Percentiles rank a stretch among this genome's conserved stretches.
Conservation (phyloP, 1,140 invertebrate species). For the Pachypsylla venusta region DNA sequence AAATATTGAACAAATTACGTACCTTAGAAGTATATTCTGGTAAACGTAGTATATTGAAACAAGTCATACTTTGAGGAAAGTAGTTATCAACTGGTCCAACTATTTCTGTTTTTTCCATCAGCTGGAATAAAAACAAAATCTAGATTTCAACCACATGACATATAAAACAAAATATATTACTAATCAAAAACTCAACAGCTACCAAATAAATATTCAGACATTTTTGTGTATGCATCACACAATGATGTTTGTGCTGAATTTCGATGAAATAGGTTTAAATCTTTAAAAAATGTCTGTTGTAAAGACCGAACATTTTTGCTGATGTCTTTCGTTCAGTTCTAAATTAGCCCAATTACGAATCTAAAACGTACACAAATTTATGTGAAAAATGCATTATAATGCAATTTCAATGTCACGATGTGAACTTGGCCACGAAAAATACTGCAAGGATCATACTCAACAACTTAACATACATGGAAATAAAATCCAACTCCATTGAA, state of each 20-base stretch:
- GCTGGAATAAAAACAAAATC: neutral
- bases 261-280: no score
- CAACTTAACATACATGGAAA: neutral
- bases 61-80: neutral
- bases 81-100: neutral
- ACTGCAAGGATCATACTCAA: neutral
- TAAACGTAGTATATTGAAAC: neutral
- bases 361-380: neutral
- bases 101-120: neutral
- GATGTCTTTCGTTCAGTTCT: no score
- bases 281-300: no score
- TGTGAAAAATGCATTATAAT: neutral
- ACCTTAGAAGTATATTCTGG: neutral
- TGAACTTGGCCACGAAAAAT: neutral
- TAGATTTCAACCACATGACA: neutral
- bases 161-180: neutral
- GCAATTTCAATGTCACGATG: neutral
- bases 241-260: no score
- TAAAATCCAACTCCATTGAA: neutral
- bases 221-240: no score
- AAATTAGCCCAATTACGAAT: no score
- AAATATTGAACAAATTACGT: no score
- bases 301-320: neutral
- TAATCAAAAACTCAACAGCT: neutral
- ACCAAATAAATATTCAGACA: neutral